Conservation (phyloP, 2,888 invertebrate genomes). For the Elysia crispata region DNA sequence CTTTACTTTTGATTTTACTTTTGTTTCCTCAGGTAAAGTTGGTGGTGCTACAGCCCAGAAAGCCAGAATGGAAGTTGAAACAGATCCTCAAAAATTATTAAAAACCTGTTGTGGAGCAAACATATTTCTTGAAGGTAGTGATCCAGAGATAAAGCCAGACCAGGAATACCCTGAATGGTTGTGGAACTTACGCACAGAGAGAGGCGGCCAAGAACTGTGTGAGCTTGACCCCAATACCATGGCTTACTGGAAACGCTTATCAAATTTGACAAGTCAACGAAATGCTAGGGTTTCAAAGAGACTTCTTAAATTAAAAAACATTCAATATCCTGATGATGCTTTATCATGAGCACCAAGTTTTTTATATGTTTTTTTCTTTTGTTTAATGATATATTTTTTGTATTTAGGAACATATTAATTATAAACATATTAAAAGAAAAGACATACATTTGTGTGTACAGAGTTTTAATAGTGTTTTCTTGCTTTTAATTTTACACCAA, state of each 20-base stretch:
- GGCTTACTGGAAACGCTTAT: conserved; percentile 88
- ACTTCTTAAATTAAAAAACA: conserved; percentile 30
- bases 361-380: too few species aligned
- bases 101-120: conserved; percentile 91
- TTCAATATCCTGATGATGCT: conserved; percentile 29
- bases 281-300: conserved; percentile 52
- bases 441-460: too few species aligned
- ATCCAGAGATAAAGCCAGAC: conserved; percentile 86
- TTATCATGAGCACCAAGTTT: too few species aligned
- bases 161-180: conserved; percentile 95
- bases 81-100: conserved; percentile 86
- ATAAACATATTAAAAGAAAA: too few species aligned
- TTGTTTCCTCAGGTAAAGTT: conserved; percentile 46
- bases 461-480: too few species aligned
- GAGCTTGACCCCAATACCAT: conserved; percentile 88
- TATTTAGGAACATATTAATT: too few species aligned
- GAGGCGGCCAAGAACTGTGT: conserved; percentile 82
- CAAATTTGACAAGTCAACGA: conserved; percentile 73
- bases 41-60: conserved; percentile 54
- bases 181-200: conserved; percentile 85
- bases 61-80: conserved; percentile 83
- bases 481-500: too few species aligned
- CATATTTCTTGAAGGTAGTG: conserved; percentile 85
- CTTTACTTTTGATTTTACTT: too few species aligned
- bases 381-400: too few species aligned